Evolutionary conservation across 2,888 invertebrate species (phyloP).

Genomic region (Cenopis cana): DNA sequence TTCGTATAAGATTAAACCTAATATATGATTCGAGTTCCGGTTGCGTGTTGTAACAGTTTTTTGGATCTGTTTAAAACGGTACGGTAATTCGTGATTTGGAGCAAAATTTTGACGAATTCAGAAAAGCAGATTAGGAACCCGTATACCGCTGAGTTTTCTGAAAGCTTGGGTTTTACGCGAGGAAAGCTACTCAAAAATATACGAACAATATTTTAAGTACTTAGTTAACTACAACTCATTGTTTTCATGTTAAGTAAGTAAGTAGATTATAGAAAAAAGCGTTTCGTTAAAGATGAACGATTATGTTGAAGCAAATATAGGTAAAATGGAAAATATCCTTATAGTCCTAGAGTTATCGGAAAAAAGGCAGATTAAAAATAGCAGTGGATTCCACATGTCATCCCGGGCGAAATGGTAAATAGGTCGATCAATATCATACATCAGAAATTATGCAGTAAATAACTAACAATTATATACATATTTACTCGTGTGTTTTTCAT

Average conservation of each 20-base stretch:
- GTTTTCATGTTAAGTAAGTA: not conserved
- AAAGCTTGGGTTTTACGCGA: not conserved
- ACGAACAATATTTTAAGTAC: not conserved
- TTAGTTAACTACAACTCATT: not conserved
- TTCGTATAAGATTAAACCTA: slow-evolving; percentile 84
- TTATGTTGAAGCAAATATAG: too few relatives aligned
- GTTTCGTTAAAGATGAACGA: too few relatives aligned
- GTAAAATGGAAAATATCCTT: too few relatives aligned
- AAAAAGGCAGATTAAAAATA: too few relatives aligned
- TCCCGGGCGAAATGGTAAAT: too few relatives aligned
- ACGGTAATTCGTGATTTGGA: slow-evolving; percentile 34
- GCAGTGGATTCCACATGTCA: too few relatives aligned
- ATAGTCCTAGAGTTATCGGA: too few relatives aligned
- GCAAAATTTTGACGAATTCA: not conserved
- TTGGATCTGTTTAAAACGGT: slow-evolving; percentile 45
- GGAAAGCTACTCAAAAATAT: not conserved
- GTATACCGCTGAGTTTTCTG: not conserved
- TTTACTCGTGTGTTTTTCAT: too few relatives aligned
- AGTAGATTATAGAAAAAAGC: too few relatives aligned
- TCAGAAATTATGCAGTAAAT: too few relatives aligned
- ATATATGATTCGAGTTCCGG: slow-evolving; percentile 83
- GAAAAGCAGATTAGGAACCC: not conserved
- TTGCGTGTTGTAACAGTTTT: slow-evolving; percentile 80
- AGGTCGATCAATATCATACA: too few relatives aligned
- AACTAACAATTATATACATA: too few relatives aligned